phyloP scores from a whole-genome alignment of 2,113 vertebrate genomes.

The Hypomesus transpacificus region DNA sequence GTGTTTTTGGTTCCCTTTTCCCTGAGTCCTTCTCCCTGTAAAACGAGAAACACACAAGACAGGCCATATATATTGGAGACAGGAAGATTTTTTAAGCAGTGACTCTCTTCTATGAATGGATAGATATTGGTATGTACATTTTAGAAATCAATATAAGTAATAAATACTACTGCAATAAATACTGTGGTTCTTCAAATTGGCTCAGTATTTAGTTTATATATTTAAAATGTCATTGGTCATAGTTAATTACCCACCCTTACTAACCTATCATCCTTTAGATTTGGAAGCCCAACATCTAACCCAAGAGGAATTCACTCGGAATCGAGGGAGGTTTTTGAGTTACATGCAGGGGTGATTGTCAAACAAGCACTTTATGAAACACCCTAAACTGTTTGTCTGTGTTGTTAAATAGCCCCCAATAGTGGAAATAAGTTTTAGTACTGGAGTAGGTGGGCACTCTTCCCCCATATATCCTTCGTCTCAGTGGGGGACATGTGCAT shows the following conservation, averaged over 20 bases:
- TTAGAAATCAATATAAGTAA: no score
- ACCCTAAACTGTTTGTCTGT: no score
- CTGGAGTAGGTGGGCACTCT: conserved; percentile 77
- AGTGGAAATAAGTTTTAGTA: conserved; percentile 41
- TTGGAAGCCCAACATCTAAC: not conserved
- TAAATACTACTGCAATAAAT: no score
- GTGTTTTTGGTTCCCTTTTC: conserved; percentile 75
- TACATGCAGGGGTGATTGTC: not conserved
- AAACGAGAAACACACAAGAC: conserved; percentile 18
- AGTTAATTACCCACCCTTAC: no score
- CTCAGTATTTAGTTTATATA: no score
- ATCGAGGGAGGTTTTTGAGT: not conserved
- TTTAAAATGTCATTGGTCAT: no score
- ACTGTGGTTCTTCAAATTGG: no score
- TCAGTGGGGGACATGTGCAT: conserved; percentile 85
- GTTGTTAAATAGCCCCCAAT: not conserved
- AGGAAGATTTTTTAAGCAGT: no score
- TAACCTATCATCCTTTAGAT: not conserved
- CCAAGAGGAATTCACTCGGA: no score
- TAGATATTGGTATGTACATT: no score
- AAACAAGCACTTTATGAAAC: not conserved
- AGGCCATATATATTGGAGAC: not conserved
- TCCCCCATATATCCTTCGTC: conserved; percentile 83
- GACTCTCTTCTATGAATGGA: no score
- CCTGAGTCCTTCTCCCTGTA: conserved; percentile 68